Percentiles rank a stretch among this genome's conserved stretches.
phyloP scores from a whole-genome alignment of 2,113 vertebrate genomes.

The Naja naja region DNA sequence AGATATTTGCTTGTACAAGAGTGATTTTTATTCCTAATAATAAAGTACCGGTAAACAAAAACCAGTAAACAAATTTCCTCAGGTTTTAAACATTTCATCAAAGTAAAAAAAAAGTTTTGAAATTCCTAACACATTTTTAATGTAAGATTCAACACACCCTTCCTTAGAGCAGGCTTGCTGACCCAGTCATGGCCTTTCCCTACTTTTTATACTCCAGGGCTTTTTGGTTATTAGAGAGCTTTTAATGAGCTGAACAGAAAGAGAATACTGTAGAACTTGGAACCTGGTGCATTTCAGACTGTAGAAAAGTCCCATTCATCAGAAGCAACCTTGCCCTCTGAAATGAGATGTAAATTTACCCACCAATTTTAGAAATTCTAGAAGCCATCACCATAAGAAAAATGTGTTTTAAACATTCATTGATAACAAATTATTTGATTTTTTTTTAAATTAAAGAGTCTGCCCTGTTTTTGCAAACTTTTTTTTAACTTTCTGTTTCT shows the following conservation, averaged over 20 bases:
- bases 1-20: background rate
- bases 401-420: background rate
- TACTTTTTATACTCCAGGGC: constrained; percentile 17
- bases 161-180: background rate
- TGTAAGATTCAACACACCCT: background rate
- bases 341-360: constrained; percentile 38
- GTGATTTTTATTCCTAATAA: background rate
- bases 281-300: constrained; percentile 27
- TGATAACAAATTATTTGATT: background rate
- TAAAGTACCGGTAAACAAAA: background rate
- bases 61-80: background rate
- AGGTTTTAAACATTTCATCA: background rate
- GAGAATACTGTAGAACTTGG: background rate
- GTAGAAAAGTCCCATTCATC: constrained; percentile 8
- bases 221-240: background rate
- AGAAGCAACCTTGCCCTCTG: constrained; percentile 1
- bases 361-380: background rate
- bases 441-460: background rate
- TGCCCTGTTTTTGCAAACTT: background rate
- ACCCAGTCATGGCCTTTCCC: background rate
- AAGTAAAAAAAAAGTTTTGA: background rate
- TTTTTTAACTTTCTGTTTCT: background rate
- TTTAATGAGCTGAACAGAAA: constrained; percentile 28
- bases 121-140: background rate
- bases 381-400: background rate